Base-by-base conservation (phyloP, 2,797 vertebrate species). In the Nasua narica region DNA sequence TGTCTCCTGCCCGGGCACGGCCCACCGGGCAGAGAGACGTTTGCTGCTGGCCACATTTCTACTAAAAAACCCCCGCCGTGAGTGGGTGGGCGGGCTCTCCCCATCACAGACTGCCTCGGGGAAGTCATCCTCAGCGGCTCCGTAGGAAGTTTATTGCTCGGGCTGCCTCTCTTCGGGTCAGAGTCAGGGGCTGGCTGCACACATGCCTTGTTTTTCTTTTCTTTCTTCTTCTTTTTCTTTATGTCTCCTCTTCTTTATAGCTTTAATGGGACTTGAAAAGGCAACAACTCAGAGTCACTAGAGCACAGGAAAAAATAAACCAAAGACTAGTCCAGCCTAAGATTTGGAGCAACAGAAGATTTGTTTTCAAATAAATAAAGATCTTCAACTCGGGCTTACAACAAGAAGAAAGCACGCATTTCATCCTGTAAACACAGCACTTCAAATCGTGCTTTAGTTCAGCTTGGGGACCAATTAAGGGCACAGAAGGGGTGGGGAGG, bases 71-170 rank as follows among this genome's bases (percentile, higher is more conserved):
- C 7, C 7, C 60, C 0, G 29, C 46, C 5, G 32, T 19, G 32
- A 9, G 37, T 23, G 76, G 46, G 62, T 2, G 3, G 3, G 46
- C 32, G 52, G 48, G 56, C 58, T 11, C 5, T 58, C 25, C 15
- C 15, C 2, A 18, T 21, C 29, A 1, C 27, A 9, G 18, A 18
- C 37, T 10, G 58, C 37, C 69, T 2, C 21, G 2, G 54, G 23
- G 77, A n/a, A 8, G 29, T 18, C 2, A 4, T 13, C 23, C 37
- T 1, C 6, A 32, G 3, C 13, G 5, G 52, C 79, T 37, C 58
- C 0, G 2, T 1, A 37, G 32, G 5, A 14, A 2, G 35, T 7
- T 21, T 19, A 19, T 7, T 23, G 5, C 40, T 14, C 29, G 18
- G 82, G 1, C 50, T 3, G 29, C 10, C 16, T 16, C 1, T 35